phyloP scores from a whole-genome alignment of 2,113 vertebrate genomes.

The Oryzias celebensis region DNA sequence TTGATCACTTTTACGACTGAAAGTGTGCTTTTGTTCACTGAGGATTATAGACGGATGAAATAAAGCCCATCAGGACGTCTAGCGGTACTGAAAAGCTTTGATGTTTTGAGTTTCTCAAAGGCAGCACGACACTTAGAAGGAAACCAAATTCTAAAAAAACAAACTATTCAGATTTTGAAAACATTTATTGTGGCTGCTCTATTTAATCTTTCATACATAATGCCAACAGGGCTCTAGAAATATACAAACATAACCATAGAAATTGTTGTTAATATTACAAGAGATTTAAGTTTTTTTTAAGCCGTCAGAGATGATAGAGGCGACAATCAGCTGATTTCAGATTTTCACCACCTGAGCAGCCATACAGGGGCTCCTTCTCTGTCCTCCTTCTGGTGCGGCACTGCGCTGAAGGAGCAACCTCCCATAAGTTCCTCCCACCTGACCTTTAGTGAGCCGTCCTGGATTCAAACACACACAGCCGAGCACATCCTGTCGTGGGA shows the following conservation, averaged over 20 bases:
- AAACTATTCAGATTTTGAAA: too few species aligned
- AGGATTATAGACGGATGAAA: too few species aligned
- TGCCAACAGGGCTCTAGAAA: background rate
- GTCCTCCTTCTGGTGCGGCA: background rate
- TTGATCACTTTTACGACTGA: slow-evolving; percentile 77
- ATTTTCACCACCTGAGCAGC: slow-evolving; percentile 88
- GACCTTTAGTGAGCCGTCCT: slow-evolving; percentile 91
- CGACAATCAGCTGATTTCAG: slow-evolving; percentile 58
- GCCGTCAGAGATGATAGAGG: background rate
- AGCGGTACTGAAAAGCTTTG: too few species aligned
- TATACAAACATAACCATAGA: slow-evolving; percentile 18
- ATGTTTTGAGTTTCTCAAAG: too few species aligned
- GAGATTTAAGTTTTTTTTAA: background rate
- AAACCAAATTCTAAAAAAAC: too few species aligned
- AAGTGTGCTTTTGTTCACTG: background rate
- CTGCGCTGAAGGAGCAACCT: slow-evolving; percentile 75
- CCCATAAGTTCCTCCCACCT: slow-evolving; percentile 89
- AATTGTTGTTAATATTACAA: background rate
- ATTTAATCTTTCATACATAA: too few species aligned
- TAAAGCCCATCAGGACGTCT: too few species aligned
- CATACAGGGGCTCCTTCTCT: slow-evolving; percentile 75
- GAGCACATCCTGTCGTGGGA: slow-evolving; percentile 78
- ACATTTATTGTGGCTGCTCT: too few species aligned
- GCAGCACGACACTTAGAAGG: too few species aligned
- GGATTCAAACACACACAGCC: slow-evolving; percentile 92